Conservation (phyloP, 2,113 vertebrate genomes). For the Erythrolamprus reginae region DNA sequence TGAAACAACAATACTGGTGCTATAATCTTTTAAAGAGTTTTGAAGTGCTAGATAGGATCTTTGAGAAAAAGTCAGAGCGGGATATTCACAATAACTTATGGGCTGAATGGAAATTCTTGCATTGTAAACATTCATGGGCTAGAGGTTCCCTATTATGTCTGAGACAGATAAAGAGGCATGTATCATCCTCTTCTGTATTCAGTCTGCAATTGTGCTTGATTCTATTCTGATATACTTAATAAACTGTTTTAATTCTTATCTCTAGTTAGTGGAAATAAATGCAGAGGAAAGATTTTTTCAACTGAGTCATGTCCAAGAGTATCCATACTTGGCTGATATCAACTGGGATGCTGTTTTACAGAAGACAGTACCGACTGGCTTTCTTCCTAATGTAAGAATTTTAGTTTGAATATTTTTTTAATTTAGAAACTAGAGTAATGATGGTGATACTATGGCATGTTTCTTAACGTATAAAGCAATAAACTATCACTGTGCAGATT, state of each 20-base stretch:
- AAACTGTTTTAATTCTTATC: constrained; percentile 19
- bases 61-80: background rate
- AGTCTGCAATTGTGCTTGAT: background rate
- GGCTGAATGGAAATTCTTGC: background rate
- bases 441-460: background rate
- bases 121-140: background rate
- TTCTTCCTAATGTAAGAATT: constrained; percentile 84
- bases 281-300: constrained; percentile 82
- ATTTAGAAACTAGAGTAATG: background rate
- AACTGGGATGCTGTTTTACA: constrained; percentile 89
- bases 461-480: background rate
- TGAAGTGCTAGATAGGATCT: background rate
- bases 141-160: background rate
- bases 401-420: background rate
- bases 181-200: background rate
- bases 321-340: constrained; percentile 79
- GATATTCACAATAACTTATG: background rate
- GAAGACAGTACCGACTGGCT: constrained; percentile 83
- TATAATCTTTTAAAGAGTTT: background rate
- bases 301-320: constrained; percentile 80
- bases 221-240: background rate
- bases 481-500: background rate
- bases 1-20: background rate
- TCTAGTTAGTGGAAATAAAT: constrained; percentile 85
- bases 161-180: background rate